Conservation (phyloP, 2,888 invertebrate genomes). For the Drosophila recens region DNA sequence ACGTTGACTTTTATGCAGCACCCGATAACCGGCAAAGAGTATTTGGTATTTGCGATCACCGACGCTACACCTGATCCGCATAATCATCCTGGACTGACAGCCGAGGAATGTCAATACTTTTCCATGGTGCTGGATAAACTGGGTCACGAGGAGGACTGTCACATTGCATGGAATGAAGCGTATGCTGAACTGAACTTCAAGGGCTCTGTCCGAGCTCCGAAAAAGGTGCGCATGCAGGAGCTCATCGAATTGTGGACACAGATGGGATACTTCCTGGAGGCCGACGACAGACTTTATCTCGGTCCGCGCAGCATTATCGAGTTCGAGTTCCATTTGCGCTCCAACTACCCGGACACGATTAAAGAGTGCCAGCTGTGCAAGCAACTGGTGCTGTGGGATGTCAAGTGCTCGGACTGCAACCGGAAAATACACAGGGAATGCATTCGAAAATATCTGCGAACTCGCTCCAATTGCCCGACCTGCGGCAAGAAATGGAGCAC, state of each 20-base stretch:
- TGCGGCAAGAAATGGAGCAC: conserved; percentile 58
- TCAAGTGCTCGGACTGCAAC: conserved; percentile 54
- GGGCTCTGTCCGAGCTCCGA: conserved; percentile 14
- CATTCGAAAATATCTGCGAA: conserved; percentile 61
- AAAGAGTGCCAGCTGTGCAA: conserved; percentile 60
- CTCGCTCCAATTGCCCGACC: conserved; percentile 63
- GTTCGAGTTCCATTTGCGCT: conserved; percentile 58
- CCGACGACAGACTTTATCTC: conserved; percentile 48
- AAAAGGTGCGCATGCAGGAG: conserved; percentile 58
- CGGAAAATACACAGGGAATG: conserved; percentile 59
- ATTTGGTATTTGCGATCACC: conserved; percentile 59
- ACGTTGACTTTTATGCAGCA: conserved; percentile 54
- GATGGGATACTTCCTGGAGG: conserved; percentile 63
- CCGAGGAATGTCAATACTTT: conserved; percentile 66
- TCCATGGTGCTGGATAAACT: conserved; percentile 57
- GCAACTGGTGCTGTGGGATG: conserved; percentile 65
- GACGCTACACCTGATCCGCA: conserved; percentile 59
- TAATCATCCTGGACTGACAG: conserved; percentile 47
- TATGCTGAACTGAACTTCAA: conserved; percentile 39
- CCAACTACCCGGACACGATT: conserved; percentile 54
- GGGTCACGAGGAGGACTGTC: conserved; percentile 36
- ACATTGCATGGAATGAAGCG: conserved; percentile 60
- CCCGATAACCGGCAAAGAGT: conserved; percentile 55
- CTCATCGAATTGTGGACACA: conserved; percentile 58
- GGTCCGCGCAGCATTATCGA: conserved; percentile 68